A percentile compares a stretch with the other conserved stretches of the same genome.
These are phyloP conservation scores for Eupithecia dodoneata DNA, from an alignment of 2,888 invertebrate species.

Conservation along the genomic window DNA sequence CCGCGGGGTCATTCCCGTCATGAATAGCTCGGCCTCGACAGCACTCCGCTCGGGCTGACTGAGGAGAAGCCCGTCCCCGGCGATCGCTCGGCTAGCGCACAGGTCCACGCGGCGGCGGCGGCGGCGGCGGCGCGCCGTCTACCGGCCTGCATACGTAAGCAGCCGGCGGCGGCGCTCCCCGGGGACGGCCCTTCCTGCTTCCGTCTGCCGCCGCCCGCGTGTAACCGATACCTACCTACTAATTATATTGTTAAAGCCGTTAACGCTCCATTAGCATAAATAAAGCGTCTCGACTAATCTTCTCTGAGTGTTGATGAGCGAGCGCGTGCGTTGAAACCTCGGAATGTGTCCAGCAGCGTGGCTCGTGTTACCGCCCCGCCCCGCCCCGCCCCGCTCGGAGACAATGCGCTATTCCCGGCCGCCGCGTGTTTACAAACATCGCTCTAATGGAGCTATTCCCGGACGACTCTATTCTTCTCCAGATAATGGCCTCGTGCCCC, in stretches of 20 bases:
- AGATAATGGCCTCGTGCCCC: conserved; percentile 30
- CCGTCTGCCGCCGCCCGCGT: conserved; percentile 15
- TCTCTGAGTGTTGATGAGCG: conserved; percentile 54
- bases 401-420: conserved; percentile 43
- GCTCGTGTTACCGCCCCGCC: conserved; percentile 22
- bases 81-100: no score
- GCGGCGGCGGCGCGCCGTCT: conserved; percentile 16
- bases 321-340: conserved; percentile 46
- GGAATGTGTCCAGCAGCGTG: conserved; percentile 52
- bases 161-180: conserved; percentile 6
- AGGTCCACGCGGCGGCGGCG: background rate
- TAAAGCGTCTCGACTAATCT: conserved; percentile 71
- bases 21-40: background rate
- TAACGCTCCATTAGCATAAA: conserved; percentile 78
- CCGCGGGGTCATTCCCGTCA: background rate
- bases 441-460: conserved; percentile 73
- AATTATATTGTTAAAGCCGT: conserved; percentile 65
- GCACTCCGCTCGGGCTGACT: no score
- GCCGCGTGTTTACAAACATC: conserved; percentile 71
- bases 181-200: background rate
- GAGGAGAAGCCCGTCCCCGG: no score
- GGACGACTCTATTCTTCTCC: conserved; percentile 47
- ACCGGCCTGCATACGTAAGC: conserved; percentile 29
- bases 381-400: background rate
- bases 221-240: conserved; percentile 51